Evolutionary conservation across 2,888 invertebrate species (phyloP).

Genomic region (Nephrotoma flavescens): DNA sequence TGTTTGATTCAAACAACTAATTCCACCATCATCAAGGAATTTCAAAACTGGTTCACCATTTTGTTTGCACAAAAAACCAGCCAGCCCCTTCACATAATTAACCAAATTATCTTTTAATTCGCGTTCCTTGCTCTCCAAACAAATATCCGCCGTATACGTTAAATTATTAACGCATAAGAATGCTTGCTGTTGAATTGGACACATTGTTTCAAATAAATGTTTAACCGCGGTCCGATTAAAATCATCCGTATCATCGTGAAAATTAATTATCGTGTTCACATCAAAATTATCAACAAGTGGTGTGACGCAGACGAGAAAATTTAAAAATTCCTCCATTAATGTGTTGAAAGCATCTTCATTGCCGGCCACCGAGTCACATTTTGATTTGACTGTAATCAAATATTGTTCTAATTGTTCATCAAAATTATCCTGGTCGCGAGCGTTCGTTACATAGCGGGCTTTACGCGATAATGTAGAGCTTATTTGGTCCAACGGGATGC

Average conservation of each 20-base stretch:
- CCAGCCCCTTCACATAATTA: background rate
- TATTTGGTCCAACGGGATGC: background rate
- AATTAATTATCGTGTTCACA: background rate
- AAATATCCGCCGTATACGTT: background rate
- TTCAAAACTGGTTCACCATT: background rate
- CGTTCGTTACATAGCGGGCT: background rate
- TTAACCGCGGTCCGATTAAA: background rate
- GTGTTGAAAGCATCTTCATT: background rate
- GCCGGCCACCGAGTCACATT: background rate
- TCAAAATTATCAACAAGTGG: background rate
- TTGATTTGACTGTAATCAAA: background rate
- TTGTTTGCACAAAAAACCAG: background rate
- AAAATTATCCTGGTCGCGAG: background rate
- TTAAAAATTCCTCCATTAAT: background rate
- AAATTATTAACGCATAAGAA: background rate
- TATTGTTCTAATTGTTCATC: background rate
- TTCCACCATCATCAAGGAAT: background rate
- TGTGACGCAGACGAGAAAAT: background rate
- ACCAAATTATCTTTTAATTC: background rate
- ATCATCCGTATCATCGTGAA: background rate
- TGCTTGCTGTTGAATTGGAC: background rate
- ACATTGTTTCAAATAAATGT: background rate
- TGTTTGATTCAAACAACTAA: background rate
- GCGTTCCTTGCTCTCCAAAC: background rate
- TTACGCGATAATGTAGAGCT: background rate